Base-by-base conservation (phyloP, 2,888 invertebrate species). In the Leptopilina drosophilae region DNA sequence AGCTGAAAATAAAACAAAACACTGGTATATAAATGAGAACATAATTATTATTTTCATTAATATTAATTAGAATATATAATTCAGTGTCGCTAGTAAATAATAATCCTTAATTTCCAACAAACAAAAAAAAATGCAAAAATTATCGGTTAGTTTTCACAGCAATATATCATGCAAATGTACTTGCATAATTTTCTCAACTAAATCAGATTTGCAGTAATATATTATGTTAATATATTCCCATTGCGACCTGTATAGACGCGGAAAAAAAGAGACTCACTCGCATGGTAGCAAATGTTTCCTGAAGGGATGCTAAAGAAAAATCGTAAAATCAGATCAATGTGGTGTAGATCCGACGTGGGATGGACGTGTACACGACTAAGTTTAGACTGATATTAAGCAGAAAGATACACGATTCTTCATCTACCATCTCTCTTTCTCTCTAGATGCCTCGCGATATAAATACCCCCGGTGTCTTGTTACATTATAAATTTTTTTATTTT, bases 181-280 rank as follows among this genome's bases (percentile, higher is more conserved):
- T 69, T 53, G 33, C 8, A 56, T 40, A 73, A 73, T 73, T 73
- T 73, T 56, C 73, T 33, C n/a, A 56, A 56, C 53, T 53, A 56
- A 73, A 73, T 73, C 56, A 56, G 56, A 73, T 73, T 33, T 73
- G 56, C 26, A 49, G 69, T 73, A 56, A 73, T 73, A 73, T 73
- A 73, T 73, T 56, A 73, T 73, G 56, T 15, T 73, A 73, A 56
- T 56, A 33, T 56, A 73, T 73, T 56, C 56, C 53, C 8, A 9
- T 9, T 62, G 62, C 5, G 9, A 42, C 11, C 11, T 46, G 9
- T 42, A 7, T 4, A 56, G 56, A 56, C 12, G 56, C 15, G 9
- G 9, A 73, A n/a, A 56, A 56, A 73, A 73, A 56, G 56, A 33
- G 33, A 73, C n/a, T 62, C 8, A 1, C 14, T 53, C 49, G 26